phyloP scores from a whole-genome alignment of 2,113 vertebrate genomes.

The Brachionichthys hirsutus region DNA sequence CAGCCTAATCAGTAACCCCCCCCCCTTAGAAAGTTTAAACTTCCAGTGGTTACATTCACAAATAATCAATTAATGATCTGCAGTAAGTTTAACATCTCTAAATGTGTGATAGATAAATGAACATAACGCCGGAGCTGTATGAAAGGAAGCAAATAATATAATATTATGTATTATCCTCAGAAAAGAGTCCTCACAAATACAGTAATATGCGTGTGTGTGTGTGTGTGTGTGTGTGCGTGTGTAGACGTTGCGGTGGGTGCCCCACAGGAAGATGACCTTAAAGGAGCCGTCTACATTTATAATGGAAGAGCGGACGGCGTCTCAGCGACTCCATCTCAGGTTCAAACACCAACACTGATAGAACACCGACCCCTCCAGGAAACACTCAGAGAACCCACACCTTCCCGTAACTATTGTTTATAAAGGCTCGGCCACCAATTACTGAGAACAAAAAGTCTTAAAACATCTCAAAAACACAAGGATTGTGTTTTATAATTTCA shows the following conservation, averaged over 20 bases:
- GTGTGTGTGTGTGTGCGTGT: conserved; percentile 2
- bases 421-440: too few species aligned
- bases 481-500: too few species aligned
- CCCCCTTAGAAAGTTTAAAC: too few species aligned
- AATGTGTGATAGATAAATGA: neutral
- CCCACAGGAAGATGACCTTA: conserved; percentile 68
- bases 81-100: neutral
- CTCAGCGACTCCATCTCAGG: conserved; percentile 65
- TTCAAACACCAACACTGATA: conserved; percentile 16
- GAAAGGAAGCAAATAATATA: neutral
- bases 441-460: too few species aligned
- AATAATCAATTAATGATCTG: neutral
- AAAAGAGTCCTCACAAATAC: neutral
- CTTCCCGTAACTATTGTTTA: too few species aligned
- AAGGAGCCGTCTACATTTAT: conserved; percentile 71
- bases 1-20: neutral
- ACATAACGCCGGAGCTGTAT: neutral
- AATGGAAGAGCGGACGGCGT: conserved; percentile 64
- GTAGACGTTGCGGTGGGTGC: conserved; percentile 67
- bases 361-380: too few species aligned
- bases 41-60: neutral
- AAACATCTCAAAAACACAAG: too few species aligned
- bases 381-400: too few species aligned
- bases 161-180: too few species aligned
- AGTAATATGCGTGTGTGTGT: neutral